Percentiles rank a stretch among this genome's conserved stretches.
Conservation (phyloP, 1,140 invertebrate genomes). For the Leptopilina clavipes region DNA sequence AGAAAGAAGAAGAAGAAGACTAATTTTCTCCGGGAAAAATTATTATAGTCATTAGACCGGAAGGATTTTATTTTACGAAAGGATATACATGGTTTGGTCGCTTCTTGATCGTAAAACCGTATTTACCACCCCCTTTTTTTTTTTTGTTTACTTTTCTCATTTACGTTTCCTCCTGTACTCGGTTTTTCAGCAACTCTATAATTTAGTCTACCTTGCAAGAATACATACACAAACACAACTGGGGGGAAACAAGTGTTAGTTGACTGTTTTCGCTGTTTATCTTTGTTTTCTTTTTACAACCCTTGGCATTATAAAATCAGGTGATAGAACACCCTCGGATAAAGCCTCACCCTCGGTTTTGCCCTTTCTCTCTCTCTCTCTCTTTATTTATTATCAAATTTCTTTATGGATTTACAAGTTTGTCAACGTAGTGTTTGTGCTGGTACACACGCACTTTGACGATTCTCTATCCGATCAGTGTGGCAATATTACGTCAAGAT, state of each 20-base stretch:
- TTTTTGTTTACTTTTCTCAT: constrained; percentile 63
- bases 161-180: constrained; percentile 49
- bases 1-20: too few relatives aligned
- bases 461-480: constrained; percentile 16
- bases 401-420: constrained; percentile 73
- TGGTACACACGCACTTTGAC: constrained; percentile 36
- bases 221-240: constrained; percentile 31
- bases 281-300: constrained; percentile 62
- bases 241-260: constrained; percentile 23
- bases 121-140: constrained; percentile 53
- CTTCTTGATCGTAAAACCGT: constrained; percentile 65
- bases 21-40: too few relatives aligned
- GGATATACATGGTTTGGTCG: too few relatives aligned
- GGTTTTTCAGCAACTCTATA: background rate
- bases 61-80: too few relatives aligned
- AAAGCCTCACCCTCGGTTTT: constrained; percentile 59
- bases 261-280: constrained; percentile 35
- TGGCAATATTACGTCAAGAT: constrained; percentile 10
- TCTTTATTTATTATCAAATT: constrained; percentile 73
- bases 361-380: background rate
- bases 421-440: constrained; percentile 59
- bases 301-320: constrained; percentile 67
- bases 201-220: background rate
- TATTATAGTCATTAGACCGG: too few relatives aligned
- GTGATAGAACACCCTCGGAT: constrained; percentile 61